Evolutionary conservation across 2,888 invertebrate species (phyloP).

Genomic region (Calliopum simillimum): DNA sequence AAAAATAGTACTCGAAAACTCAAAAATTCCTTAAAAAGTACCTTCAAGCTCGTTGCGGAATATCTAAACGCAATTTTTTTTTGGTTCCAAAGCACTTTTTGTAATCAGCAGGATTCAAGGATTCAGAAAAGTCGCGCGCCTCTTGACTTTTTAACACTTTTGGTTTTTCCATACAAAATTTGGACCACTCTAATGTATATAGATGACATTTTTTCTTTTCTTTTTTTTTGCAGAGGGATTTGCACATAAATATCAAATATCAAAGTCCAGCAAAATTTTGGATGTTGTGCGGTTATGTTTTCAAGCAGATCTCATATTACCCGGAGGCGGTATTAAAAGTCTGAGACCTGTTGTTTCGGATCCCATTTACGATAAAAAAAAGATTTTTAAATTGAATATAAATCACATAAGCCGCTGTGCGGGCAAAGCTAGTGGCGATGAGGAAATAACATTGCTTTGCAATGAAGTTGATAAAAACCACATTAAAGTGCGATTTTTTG

Average conservation of each 20-base stretch:
- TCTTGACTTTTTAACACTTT: no score
- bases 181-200: no score
- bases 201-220: not conserved
- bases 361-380: constrained; percentile 94
- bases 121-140: no score
- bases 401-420: constrained; percentile 87
- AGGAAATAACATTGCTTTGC: constrained; percentile 90
- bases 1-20: no score
- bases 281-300: constrained; percentile 95
- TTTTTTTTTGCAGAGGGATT: constrained; percentile 80
- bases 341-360: constrained; percentile 86
- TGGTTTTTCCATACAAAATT: no score
- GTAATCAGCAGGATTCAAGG: no score
- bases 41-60: no score
- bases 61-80: no score
- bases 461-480: constrained; percentile 92
- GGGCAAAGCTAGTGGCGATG: constrained; percentile 84
- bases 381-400: constrained; percentile 90
- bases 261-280: constrained; percentile 88
- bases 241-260: constrained; percentile 82
- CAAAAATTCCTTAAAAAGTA: no score
- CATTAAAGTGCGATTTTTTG: constrained; percentile 87
- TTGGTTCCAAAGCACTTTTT: no score
- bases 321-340: constrained; percentile 74
- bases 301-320: constrained; percentile 86